Percentiles rank a stretch among this genome's conserved stretches.
These are phyloP conservation scores for Epizoanthus ramosus DNA, from an alignment of 92 coral and sea anemone genomes.

Conservation along the genomic window DNA sequence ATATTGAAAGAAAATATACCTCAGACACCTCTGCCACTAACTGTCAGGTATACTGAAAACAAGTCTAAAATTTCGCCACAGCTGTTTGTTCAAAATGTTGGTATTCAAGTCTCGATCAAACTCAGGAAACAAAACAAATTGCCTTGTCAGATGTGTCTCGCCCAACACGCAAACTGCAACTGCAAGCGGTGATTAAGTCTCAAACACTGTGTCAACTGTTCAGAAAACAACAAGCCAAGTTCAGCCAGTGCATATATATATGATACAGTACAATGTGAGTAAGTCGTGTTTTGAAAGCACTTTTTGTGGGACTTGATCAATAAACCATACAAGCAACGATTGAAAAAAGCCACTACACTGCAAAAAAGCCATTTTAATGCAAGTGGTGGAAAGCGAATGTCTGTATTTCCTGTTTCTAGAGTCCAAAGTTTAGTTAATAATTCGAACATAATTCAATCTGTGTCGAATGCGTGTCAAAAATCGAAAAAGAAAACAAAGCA, in stretches of 20 bases:
- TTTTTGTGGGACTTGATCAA: not conserved
- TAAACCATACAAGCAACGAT: slow-evolving; percentile 4
- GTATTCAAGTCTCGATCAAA: not conserved
- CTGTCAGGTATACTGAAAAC: slow-evolving; percentile 8
- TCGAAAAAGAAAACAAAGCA: too few relatives aligned
- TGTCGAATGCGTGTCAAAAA: slow-evolving; percentile 3
- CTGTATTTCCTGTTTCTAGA: slow-evolving; percentile 29
- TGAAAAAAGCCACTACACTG: slow-evolving; percentile 16
- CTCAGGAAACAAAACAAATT: not conserved
- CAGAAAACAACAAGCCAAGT: not conserved
- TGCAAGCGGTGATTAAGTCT: not conserved
- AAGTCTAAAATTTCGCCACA: not conserved
- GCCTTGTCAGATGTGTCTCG: slow-evolving; percentile 1
- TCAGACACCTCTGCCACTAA: not conserved
- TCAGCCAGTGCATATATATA: not conserved
- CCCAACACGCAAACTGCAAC: not conserved
- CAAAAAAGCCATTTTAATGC: slow-evolving; percentile 32
- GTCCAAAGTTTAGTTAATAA: slow-evolving; percentile 1
- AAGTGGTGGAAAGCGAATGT: slow-evolving; percentile 33
- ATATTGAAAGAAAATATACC: not conserved
- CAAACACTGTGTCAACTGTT: not conserved
- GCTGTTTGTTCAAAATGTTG: not conserved
- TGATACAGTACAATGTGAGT: not conserved
- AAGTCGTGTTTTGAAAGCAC: not conserved
- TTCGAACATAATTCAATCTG: not conserved